Evolutionary conservation across 2,888 invertebrate species (phyloP), one percentile per base, ranked within the genome.

Genomic region (Mayetiola destructor): DNA sequence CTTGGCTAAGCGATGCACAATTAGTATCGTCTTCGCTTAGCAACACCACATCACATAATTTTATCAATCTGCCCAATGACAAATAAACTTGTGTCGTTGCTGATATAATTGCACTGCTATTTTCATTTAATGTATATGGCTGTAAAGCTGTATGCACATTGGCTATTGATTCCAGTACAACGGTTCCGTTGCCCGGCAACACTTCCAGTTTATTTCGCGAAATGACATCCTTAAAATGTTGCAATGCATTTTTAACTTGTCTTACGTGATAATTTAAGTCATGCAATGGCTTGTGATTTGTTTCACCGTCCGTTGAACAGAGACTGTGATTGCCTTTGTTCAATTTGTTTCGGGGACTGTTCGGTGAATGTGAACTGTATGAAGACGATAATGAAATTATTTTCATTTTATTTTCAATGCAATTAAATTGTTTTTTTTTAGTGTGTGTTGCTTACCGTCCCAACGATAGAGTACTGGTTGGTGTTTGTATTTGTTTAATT

Each of bases 201-300:
- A 94, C 90, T 76, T 93, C 91, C 66, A 91, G 76, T 73, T 88
- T 93, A 72, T 89, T 84, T 74, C 91, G 92, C 60, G 85, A 82
- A 63, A 94, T 89, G 60, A 93, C 93, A 76, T 93, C 93, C 65
- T 88, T 82, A 72, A 94, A 90, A 75, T 92, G 93, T 68, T 85
- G 85, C 63, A 94, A 75, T 52, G 87, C 84, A 66, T 84, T 78
- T 67, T 83, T 80, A 58, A 76, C 80, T 72, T 81, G 80, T 73
- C 83, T 80, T 68, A 85, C 84, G 73, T 85, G 84, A 66, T 80
- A 77, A 73, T 85, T 84, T 64, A 86, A 75, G 67, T 85, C 84
- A 69, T 82, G 80, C 63, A 82, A 76, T 59, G 85, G 84, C 66
- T 79, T 80, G 59, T 78, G 77, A 63, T 76, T 72, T 59, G 79